Percentiles rank a stretch among this genome's conserved stretches.
Evolutionary conservation across 35 echinoderm and acorn worm species (phyloP).

Genomic region (Patiria miniata): DNA sequence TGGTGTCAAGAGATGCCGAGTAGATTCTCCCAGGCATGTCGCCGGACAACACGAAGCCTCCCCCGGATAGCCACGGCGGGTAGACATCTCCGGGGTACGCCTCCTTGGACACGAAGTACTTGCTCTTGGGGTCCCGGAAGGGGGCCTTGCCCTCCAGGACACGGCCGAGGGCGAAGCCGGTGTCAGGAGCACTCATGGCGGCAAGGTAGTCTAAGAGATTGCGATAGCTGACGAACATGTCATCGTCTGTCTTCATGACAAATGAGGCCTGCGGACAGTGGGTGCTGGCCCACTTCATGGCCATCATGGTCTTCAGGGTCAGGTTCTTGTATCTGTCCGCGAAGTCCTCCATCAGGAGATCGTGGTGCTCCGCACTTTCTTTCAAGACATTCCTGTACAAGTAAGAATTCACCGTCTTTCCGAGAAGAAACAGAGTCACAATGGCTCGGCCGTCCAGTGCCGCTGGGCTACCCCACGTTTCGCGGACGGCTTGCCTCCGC

Average conservation of each 20-base stretch:
- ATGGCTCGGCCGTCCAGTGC: constrained; percentile 5
- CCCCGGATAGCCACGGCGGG: constrained; percentile 47
- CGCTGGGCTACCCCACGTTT: constrained; percentile 54
- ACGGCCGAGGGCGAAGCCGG: constrained; percentile 33
- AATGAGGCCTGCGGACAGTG: constrained; percentile 41
- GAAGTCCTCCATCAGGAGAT: constrained; percentile 49
- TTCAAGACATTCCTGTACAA: background rate
- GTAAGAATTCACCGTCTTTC: constrained; percentile 9
- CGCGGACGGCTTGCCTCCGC: constrained; percentile 56
- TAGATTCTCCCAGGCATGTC: constrained; percentile 34
- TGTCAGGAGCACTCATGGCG: background rate
- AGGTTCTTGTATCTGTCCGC: constrained; percentile 56
- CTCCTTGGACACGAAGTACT: constrained; percentile 52
- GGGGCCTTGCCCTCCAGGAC: constrained; percentile 31
- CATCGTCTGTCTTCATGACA: constrained; percentile 69
- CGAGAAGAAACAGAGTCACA: constrained; percentile 62
- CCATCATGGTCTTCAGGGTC: constrained; percentile 60
- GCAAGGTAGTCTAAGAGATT: constrained; percentile 1
- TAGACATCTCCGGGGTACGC: constrained; percentile 22
- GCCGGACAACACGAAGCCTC: constrained; percentile 48
- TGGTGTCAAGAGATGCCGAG: constrained; percentile 15
- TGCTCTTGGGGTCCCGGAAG: constrained; percentile 33
- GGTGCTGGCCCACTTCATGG: constrained; percentile 62
- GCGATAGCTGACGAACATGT: constrained; percentile 60
- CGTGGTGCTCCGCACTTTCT: constrained; percentile 29